phyloP scores from a whole-genome alignment of 1,140 invertebrate species.

The Drosophila elegans region DNA sequence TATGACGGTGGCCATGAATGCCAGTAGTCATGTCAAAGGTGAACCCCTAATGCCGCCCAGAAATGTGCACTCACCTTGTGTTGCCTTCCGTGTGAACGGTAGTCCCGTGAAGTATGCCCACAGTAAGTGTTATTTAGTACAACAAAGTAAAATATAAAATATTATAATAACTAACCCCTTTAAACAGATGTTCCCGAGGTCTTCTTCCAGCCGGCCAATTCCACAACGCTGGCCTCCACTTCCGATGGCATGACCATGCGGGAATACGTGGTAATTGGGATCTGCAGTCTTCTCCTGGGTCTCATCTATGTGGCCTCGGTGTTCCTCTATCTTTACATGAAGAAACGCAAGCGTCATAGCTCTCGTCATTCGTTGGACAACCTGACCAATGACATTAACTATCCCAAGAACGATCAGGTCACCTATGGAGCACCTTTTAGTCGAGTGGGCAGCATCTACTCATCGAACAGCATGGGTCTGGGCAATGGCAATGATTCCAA shows the following conservation, averaged over 20 bases:
- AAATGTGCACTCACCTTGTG: slow-evolving; percentile 91
- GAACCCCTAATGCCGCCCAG: slow-evolving; percentile 68
- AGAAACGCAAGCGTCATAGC: slow-evolving; percentile 85
- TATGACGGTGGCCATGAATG: slow-evolving; percentile 86
- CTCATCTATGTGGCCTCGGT: slow-evolving; percentile 93
- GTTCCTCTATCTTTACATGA: slow-evolving; percentile 91
- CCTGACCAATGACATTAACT: slow-evolving; percentile 74
- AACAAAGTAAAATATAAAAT: not conserved
- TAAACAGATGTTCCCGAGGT: slow-evolving; percentile 91
- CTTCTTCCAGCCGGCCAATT: slow-evolving; percentile 89
- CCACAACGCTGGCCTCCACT: slow-evolving; percentile 85
- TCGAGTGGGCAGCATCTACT: slow-evolving; percentile 74
- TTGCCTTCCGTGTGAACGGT: slow-evolving; percentile 93
- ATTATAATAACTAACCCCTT: not conserved
- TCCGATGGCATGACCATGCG: slow-evolving; percentile 87
- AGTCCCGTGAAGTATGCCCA: slow-evolving; percentile 88
- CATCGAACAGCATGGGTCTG: slow-evolving; percentile 65
- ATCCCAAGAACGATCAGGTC: slow-evolving; percentile 82
- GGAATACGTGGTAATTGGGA: slow-evolving; percentile 92
- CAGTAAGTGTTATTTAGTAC: slow-evolving; percentile 86
- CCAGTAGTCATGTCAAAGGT: slow-evolving; percentile 64
- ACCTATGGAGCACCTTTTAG: slow-evolving; percentile 78
- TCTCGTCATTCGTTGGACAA: slow-evolving; percentile 73
- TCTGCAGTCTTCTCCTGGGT: slow-evolving; percentile 91
- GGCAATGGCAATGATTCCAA: slow-evolving; percentile 57